phyloP scores from a whole-genome alignment of 2,113 vertebrate species.

The Neotragus moschatus region DNA sequence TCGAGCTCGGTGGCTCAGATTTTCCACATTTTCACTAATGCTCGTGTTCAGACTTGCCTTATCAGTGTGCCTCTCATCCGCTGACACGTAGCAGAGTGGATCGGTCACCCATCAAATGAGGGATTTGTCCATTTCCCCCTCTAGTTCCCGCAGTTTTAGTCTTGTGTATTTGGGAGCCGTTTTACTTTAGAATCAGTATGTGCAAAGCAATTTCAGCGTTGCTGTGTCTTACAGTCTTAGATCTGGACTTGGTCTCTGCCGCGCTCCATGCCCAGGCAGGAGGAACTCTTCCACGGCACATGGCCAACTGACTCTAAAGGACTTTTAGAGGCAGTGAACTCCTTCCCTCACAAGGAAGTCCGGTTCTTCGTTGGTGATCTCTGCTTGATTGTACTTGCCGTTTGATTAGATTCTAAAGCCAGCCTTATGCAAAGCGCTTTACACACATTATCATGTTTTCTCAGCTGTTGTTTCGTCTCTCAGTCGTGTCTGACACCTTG shows the following conservation, averaged over 20 bases:
- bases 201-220: not conserved
- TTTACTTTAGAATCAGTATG: not conserved
- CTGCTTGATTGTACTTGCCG: not conserved
- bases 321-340: not conserved
- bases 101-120: not conserved
- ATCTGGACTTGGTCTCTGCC: not conserved
- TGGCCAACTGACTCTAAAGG: not conserved
- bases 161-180: not conserved
- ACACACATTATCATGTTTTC: not conserved
- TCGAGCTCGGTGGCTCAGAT: not conserved
- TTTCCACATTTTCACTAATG: not conserved
- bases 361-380: not conserved
- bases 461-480: not conserved
- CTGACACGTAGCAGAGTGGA: not conserved
- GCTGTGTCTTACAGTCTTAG: not conserved
- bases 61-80: not conserved
- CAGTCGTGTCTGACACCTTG: not conserved
- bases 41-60: not conserved
- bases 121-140: not conserved
- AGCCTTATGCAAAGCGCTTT: not conserved
- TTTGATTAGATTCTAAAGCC: not conserved
- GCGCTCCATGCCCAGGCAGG: not conserved
- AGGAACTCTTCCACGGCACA: not conserved
- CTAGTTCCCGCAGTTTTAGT: not conserved
- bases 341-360: not conserved